These are phyloP conservation scores for Elmis aenea DNA, from an alignment of 2,888 invertebrate genomes.

Conservation along the genomic window DNA sequence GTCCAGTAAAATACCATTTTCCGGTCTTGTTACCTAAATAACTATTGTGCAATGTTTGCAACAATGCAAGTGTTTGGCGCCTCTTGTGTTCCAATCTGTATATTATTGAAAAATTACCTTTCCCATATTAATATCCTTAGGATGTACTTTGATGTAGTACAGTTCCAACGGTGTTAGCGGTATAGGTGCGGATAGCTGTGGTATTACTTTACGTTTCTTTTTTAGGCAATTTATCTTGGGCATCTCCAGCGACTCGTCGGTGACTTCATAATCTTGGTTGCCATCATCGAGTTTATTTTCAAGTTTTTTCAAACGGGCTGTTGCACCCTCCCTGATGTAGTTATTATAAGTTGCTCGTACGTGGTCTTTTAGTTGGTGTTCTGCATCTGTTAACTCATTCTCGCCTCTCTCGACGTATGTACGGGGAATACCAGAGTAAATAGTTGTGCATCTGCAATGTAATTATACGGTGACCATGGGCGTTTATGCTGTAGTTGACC, in stretches of 20 bases:
- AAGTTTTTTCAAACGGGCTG: no score
- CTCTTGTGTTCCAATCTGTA: no score
- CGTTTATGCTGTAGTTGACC: not conserved
- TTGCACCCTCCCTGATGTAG: not conserved
- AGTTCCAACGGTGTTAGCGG: constrained; percentile 44
- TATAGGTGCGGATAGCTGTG: constrained; percentile 15
- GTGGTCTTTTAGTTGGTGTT: not conserved
- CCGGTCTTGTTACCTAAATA: no score
- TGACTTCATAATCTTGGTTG: constrained; percentile 27
- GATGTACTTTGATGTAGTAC: constrained; percentile 42
- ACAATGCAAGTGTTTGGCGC: no score
- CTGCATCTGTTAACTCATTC: not conserved
- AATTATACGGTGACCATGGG: no score
- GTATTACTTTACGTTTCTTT: not conserved
- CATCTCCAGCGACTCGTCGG: no score
- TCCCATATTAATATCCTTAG: constrained; percentile 34
- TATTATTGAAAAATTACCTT: no score
- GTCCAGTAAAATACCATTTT: no score
- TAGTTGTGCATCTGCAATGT: constrained; percentile 37
- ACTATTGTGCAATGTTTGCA: no score
- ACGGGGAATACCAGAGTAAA: constrained; percentile 34
- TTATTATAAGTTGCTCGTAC: not conserved
- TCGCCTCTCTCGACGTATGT: not conserved
- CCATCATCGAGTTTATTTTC: not conserved
- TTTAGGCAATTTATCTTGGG: not conserved